phyloP scores from a whole-genome alignment of 1,140 invertebrate species.

The Hydropsyche tenuis region DNA sequence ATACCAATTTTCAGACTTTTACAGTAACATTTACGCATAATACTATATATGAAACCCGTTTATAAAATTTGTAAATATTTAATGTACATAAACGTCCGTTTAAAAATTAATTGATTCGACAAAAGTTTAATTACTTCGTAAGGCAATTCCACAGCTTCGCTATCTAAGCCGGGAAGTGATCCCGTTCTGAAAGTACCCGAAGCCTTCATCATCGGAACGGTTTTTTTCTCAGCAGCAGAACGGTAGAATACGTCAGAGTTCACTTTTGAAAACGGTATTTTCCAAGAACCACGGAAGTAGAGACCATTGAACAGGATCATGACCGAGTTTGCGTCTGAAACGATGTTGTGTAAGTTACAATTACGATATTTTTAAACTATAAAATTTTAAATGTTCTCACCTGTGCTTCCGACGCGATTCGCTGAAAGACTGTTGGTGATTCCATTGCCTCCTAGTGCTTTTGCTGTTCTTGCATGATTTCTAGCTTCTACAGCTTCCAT shows the following conservation, averaged over 20 bases:
- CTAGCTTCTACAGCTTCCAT: slow-evolving; percentile 67
- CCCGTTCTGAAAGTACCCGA: slow-evolving; percentile 62
- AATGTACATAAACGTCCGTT: too few species aligned
- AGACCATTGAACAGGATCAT: slow-evolving; percentile 72
- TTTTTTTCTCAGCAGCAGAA: slow-evolving; percentile 63
- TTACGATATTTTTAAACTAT: background rate
- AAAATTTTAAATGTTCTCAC: too few species aligned
- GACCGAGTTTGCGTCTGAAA: slow-evolving; percentile 51
- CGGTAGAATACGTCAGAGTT: slow-evolving; percentile 64
- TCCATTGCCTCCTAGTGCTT: slow-evolving; percentile 55
- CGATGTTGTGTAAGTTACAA: background rate
- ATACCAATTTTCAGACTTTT: too few species aligned
- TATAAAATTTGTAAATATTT: too few species aligned
- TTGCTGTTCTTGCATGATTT: slow-evolving; percentile 58
- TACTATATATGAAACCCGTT: too few species aligned
- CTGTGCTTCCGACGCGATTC: slow-evolving; percentile 59
- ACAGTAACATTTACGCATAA: too few species aligned
- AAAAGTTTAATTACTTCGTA: slow-evolving; percentile 65
- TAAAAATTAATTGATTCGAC: too few species aligned
- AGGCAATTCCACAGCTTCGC: slow-evolving; percentile 64
- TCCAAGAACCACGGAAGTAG: slow-evolving; percentile 67
- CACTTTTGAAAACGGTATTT: slow-evolving; percentile 59
- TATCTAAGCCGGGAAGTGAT: slow-evolving; percentile 63
- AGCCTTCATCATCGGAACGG: slow-evolving; percentile 64
- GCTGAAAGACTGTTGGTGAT: slow-evolving; percentile 60